These are phyloP conservation scores for Marcusenius ussheri DNA, from an alignment of 2,113 vertebrate species.

Conservation along the genomic window DNA sequence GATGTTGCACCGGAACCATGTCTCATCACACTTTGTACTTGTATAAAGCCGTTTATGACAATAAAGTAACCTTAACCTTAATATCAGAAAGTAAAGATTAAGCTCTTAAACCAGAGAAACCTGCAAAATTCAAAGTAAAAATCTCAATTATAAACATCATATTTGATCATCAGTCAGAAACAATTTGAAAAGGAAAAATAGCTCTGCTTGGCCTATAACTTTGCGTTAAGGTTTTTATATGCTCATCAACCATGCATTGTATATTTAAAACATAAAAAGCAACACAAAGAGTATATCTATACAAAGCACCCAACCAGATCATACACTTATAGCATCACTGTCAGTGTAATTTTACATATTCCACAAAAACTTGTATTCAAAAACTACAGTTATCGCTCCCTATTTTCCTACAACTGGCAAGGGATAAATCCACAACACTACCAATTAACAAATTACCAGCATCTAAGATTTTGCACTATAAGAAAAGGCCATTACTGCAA, in stretches of 20 bases:
- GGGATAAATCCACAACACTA: neutral
- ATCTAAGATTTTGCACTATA: neutral
- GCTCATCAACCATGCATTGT: neutral
- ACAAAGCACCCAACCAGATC: neutral
- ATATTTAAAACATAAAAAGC: neutral
- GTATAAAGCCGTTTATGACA: too few relatives aligned
- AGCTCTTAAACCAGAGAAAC: neutral
- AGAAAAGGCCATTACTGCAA: neutral
- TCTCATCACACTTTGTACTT: too few relatives aligned
- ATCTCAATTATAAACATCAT: neutral
- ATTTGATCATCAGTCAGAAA: neutral
- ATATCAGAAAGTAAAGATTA: neutral
- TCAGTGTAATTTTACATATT: neutral
- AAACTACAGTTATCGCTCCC: neutral
- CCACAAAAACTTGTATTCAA: neutral
- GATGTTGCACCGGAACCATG: too few relatives aligned
- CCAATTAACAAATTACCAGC: neutral
- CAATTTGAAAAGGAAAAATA: neutral
- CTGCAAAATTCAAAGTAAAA: neutral
- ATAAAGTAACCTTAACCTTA: too few relatives aligned
- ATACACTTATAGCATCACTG: neutral
- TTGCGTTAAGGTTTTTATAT: neutral
- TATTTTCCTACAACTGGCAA: neutral
- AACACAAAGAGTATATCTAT: neutral
- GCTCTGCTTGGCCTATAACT: neutral